Evolutionary conservation across 2,113 vertebrate genomes (phyloP).

Genomic region (Meles meles): DNA sequence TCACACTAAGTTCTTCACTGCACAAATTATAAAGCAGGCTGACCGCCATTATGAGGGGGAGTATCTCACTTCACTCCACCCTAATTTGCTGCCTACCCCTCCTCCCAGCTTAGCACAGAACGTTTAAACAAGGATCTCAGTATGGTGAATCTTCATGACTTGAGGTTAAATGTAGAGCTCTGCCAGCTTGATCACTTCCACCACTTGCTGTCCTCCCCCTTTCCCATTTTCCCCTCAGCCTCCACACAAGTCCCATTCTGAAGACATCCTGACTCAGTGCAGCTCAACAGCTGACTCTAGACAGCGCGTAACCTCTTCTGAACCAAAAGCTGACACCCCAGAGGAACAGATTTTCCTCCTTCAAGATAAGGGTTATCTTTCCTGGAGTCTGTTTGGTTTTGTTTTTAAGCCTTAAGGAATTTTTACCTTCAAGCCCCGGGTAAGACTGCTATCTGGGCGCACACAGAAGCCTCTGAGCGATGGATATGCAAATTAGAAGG

Average conservation of each 20-base stretch:
- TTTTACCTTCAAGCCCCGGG: background rate
- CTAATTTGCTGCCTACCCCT: background rate
- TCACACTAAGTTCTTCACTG: background rate
- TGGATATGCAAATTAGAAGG: background rate
- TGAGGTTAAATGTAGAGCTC: background rate
- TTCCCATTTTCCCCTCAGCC: background rate
- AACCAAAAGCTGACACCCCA: background rate
- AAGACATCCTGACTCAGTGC: background rate
- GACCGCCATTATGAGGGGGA: background rate
- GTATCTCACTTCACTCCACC: background rate
- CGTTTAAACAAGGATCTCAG: background rate
- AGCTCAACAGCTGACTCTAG: background rate
- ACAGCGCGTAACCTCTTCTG: background rate
- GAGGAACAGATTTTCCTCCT: background rate
- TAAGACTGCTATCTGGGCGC: background rate
- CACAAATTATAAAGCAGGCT: background rate
- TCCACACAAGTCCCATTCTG: background rate
- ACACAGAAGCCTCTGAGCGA: background rate
- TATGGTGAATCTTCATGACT: background rate
- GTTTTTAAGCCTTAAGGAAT: background rate
- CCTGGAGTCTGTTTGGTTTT: background rate
- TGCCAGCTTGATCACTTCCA: background rate
- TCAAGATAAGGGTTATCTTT: background rate
- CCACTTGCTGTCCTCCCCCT: background rate
- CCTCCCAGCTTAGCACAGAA: background rate